Base-by-base conservation (phyloP, 2,797 vertebrate genomes). In the Atherinosoma microstoma region DNA sequence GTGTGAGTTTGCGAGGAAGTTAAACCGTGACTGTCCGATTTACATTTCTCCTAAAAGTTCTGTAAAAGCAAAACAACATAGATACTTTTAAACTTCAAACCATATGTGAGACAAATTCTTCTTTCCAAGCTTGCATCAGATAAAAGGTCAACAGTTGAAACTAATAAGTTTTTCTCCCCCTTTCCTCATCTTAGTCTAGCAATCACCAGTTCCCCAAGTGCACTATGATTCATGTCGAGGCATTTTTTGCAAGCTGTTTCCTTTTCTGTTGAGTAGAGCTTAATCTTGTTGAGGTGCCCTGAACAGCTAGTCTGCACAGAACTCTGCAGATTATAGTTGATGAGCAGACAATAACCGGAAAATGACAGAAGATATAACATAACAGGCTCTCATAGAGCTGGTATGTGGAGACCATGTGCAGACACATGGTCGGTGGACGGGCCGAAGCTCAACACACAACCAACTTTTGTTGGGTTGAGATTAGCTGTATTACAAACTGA, bases 121-220 rank as follows among this genome's bases (percentile, higher is more conserved):
- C 59, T 56, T n/a, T 40, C 42, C 42, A 61, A 73, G 75, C 73
- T 29, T 71, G 63, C 70, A 29, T 75, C 62, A 62, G 64, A 84
- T 76, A 54, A 75, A 78, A 81, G 75, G 64, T 85, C 71, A 60
- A 20, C 67, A 67, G 74, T 69, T 81, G 79, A 61, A 58, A 30
- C 36, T 64, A 84, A 45, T 49, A 69, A 59, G 64, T 11, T 0
- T 27, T 24, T 42, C 51, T 10, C 22, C 29, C 29, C 0, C 16
- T 3, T 29, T 40, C 42, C 53, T 51, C 64, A 49, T 42, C 18
- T 5, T 6, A 8, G 1, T 58, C 27, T 1, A 38, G 22, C n/a
- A 1, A 10, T 9, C 30, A 32, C 18, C 51, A 16, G 12, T 53
- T 69, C 24, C 40, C 65, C 6, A 10, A 22, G 67, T 29, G 18